Evolutionary conservation across 2,113 vertebrate species (phyloP), one percentile per base, ranked within the genome.

Genomic region (Pogona vitticeps): DNA sequence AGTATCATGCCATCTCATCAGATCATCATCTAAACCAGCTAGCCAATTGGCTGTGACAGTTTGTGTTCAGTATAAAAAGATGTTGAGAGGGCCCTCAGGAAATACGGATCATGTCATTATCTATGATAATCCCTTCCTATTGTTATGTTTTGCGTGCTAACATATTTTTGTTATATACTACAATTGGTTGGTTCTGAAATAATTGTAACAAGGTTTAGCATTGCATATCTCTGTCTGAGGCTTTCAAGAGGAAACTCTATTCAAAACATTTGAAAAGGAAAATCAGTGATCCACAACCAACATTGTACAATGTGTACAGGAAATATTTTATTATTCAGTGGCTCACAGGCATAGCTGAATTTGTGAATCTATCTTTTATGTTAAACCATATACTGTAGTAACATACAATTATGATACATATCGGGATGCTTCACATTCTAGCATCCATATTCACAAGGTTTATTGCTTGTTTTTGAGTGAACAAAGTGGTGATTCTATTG

Each of bases 371-470:
- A 79, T 79, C 72, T 58, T 85, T 80, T 65, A 75, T 76, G 84
- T 84, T 76, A 85, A 63, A 40, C 40, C 26, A 90, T 73, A 89
- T 52, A 31, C 31, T 84, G 88, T 89, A 80, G 90, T 68, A 70
- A 0, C 46, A 52, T 10, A 52, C 10, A 52, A 52, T 52, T 52
- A 52, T 52, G 46, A 70, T 13, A 0, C 63, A 38, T 26, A 63
- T 2, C 38, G 21, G 33, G 21, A 23, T 68, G 26, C 15, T 68
- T 70, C 31, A 82, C 65, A 70, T 31, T 46, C 38, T 52, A 15
- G 2, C 9, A 68, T n/a, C 9, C 23, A 65, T 31, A 7, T 80
- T 14, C 36, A 80, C 33, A 58, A 77, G 26, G 13, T 18, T n/a
- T n/a, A n/a, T n/a, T n/a, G n/a, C n/a, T n/a, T n/a, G n/a, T n/a